Percentiles rank a stretch among this genome's conserved stretches.
Evolutionary conservation across 2,888 invertebrate species (phyloP).

Genomic region (Platycnemis pennipes): DNA sequence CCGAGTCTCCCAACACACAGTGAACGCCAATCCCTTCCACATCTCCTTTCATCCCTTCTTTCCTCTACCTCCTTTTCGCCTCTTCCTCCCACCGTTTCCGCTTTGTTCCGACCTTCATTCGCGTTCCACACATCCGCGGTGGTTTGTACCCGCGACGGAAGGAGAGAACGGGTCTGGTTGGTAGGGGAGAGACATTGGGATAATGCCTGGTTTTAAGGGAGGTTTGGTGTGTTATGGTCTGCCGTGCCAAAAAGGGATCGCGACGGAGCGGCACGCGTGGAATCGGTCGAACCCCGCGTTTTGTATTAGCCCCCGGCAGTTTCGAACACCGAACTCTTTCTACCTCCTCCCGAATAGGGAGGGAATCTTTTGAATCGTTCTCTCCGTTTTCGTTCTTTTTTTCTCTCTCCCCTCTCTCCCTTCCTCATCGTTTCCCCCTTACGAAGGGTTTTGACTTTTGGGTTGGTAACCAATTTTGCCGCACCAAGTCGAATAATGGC

Average conservation of each 20-base stretch:
- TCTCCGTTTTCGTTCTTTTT: not conserved
- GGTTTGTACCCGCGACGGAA: not conserved
- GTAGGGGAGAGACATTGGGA: not conserved
- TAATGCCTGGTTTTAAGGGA: not conserved
- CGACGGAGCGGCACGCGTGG: too few relatives aligned
- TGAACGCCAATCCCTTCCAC: not conserved
- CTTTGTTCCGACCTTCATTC: too few relatives aligned
- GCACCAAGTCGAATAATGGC: not conserved
- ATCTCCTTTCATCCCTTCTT: not conserved
- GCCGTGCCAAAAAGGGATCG: too few relatives aligned
- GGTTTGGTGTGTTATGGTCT: not conserved
- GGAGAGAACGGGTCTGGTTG: not conserved
- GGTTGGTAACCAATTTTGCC: constrained; percentile 44
- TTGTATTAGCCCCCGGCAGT: not conserved
- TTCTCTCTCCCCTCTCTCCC: not conserved
- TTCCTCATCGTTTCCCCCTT: not conserved
- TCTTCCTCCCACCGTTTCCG: not conserved
- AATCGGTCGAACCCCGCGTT: not conserved
- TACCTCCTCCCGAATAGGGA: not conserved
- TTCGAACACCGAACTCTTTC: not conserved
- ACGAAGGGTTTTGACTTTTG: constrained; percentile 22
- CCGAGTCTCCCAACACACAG: not conserved
- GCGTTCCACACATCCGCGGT: not conserved
- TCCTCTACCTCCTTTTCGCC: not conserved
- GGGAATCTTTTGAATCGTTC: not conserved